Evolutionary conservation across 1,140 invertebrate species (phyloP).

Genomic region (Oscheius sp.): DNA sequence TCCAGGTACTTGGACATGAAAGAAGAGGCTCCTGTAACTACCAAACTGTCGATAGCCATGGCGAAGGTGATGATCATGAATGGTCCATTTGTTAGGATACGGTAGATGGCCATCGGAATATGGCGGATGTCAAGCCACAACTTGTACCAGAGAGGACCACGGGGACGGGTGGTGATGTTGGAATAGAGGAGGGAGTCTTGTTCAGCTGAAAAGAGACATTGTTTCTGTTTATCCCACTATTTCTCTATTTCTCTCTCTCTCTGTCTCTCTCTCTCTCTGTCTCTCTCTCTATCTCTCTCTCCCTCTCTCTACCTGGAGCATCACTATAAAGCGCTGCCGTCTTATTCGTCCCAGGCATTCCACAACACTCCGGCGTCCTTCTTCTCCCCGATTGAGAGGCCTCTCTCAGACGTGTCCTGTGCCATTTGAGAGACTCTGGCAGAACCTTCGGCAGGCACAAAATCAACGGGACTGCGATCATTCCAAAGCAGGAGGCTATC

Average conservation of each 20-base stretch:
- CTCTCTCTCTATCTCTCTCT: too few species aligned
- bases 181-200: conserved; percentile 24
- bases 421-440: conserved; percentile 60
- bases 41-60: conserved; percentile 61
- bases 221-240: too few species aligned
- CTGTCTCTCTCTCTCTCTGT: too few species aligned
- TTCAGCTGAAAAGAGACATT: conserved; percentile 12
- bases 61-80: conserved; percentile 60
- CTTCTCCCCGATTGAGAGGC: conserved; percentile 54
- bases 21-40: conserved; percentile 59
- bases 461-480: conserved; percentile 57
- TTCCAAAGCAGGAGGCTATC: conserved; percentile 48
- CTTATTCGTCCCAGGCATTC: conserved; percentile 55
- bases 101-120: conserved; percentile 59
- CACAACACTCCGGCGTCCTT: conserved; percentile 58
- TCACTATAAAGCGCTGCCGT: conserved; percentile 50
- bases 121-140: conserved; percentile 60
- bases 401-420: conserved; percentile 56
- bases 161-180: conserved; percentile 9
- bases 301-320: conserved; percentile 10
- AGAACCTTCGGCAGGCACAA: conserved; percentile 57
- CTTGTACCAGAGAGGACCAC: conserved; percentile 59
- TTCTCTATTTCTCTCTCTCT: too few species aligned
- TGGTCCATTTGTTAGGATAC: conserved; percentile 51
- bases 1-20: conserved; percentile 61